Conservation (phyloP, 2,113 vertebrate genomes). For the Epinephelus moara region DNA sequence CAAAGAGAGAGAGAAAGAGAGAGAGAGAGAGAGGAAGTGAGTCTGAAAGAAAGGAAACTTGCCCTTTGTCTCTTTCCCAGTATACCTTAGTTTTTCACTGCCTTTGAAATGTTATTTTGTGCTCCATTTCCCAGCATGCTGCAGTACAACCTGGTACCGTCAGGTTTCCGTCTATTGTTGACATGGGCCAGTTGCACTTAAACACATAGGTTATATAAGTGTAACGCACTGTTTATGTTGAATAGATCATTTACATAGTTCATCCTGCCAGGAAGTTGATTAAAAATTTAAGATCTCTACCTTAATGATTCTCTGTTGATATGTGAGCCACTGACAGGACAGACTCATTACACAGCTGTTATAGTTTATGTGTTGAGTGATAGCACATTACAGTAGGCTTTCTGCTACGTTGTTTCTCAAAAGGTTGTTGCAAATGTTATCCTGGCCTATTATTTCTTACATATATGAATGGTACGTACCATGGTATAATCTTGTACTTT, state of each 20-base stretch:
- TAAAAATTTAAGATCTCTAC: background rate
- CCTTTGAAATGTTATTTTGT: constrained; percentile 75
- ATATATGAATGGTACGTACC: no score
- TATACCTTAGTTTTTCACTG: constrained; percentile 37
- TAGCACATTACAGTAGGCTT: background rate
- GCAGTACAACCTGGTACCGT: constrained; percentile 43
- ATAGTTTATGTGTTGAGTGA: background rate
- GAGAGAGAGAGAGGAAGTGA: constrained; percentile 26
- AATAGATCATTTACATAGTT: constrained; percentile 32
- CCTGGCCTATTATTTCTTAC: background rate
- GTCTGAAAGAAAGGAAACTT: constrained; percentile 80
- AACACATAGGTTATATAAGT: constrained; percentile 27
- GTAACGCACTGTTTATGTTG: constrained; percentile 26
- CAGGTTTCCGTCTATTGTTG: constrained; percentile 84
- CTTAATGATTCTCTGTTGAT: constrained; percentile 2
- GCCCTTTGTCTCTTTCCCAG: constrained; percentile 67
- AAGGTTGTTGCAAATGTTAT: background rate
- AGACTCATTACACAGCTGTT: background rate
- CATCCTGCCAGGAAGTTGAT: background rate
- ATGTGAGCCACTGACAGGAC: background rate
- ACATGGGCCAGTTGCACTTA: constrained; percentile 28
- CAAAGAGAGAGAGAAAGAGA: background rate
- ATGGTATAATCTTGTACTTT: background rate
- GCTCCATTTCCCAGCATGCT: constrained; percentile 69
- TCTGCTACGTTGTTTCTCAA: background rate